Conservation (phyloP, 2,888 invertebrate species). For the Chydorus sphaericus region DNA sequence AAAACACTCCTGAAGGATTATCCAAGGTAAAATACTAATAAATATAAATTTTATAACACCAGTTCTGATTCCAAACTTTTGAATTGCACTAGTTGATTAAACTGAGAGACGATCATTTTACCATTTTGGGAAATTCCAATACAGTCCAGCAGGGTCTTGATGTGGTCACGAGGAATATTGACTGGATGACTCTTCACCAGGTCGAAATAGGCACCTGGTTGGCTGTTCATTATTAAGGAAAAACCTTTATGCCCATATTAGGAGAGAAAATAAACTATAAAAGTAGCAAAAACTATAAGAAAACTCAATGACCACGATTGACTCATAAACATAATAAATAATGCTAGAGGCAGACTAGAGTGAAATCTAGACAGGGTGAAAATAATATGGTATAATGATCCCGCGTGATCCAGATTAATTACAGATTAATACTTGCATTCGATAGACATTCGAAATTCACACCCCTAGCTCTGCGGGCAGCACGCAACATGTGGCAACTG, state of each 20-base stretch:
- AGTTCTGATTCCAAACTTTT: background rate
- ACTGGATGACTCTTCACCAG: slow-evolving; percentile 67
- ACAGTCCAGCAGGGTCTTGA: slow-evolving; percentile 68
- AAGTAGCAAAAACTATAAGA: background rate
- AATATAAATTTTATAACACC: too few relatives aligned
- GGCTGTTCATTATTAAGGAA: background rate
- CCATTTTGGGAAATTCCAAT: slow-evolving; percentile 52
- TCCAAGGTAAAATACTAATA: background rate
- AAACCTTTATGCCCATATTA: background rate
- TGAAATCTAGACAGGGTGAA: too few relatives aligned
- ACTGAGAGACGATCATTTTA: slow-evolving; percentile 45
- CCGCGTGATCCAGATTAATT: too few relatives aligned
- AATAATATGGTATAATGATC: too few relatives aligned
- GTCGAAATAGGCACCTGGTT: slow-evolving; percentile 62
- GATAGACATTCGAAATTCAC: too few relatives aligned
- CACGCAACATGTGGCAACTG: too few relatives aligned
- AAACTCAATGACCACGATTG: too few relatives aligned
- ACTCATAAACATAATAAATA: too few relatives aligned
- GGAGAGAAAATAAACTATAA: background rate
- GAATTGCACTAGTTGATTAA: slow-evolving; percentile 41
- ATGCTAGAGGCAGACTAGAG: too few relatives aligned
- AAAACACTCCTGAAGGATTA: background rate
- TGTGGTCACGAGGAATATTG: slow-evolving; percentile 60
- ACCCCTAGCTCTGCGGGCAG: too few relatives aligned
- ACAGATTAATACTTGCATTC: too few relatives aligned